phyloP scores from a whole-genome alignment of 1,140 invertebrate species.

The Xylocopa sonorina region DNA sequence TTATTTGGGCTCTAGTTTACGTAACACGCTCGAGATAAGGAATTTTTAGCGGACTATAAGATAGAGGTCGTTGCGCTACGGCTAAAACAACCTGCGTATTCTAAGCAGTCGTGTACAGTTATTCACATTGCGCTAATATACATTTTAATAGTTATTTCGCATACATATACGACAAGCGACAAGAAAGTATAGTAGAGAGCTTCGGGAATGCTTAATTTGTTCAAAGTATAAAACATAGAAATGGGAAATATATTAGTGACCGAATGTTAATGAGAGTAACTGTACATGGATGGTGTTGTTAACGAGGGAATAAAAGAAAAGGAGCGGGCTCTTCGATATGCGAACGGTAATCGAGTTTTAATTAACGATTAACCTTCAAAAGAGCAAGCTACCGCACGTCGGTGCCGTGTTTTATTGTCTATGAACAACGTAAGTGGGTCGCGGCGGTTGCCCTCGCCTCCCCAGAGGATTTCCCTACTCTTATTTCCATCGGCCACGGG shows the following conservation, averaged over 20 bases:
- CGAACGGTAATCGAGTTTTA: constrained; percentile 30
- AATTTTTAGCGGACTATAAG: neutral
- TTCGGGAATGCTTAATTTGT: too few species aligned
- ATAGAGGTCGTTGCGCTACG: neutral
- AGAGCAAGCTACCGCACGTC: neutral
- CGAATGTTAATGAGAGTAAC: too few species aligned
- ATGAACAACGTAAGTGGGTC: constrained; percentile 37
- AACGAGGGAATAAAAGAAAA: too few species aligned
- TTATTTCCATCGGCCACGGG: constrained; percentile 17
- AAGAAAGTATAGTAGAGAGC: too few species aligned
- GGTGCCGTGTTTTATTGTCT: constrained; percentile 30
- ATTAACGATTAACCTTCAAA: constrained; percentile 37
- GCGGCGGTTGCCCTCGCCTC: neutral
- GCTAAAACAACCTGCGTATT: neutral
- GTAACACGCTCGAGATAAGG: neutral
- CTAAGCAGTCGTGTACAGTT: too few species aligned
- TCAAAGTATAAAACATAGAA: too few species aligned
- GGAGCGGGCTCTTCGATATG: constrained; percentile 6
- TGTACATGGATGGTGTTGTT: too few species aligned
- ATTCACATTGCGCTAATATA: too few species aligned
- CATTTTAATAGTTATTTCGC: too few species aligned
- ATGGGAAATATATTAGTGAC: too few species aligned
- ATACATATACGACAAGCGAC: too few species aligned
- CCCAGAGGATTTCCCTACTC: constrained; percentile 30
- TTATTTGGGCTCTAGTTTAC: neutral